A percentile compares a stretch with the other conserved stretches of the same genome.
Conservation (phyloP, 2,888 invertebrate genomes). For the Drosophila seclusa region DNA sequence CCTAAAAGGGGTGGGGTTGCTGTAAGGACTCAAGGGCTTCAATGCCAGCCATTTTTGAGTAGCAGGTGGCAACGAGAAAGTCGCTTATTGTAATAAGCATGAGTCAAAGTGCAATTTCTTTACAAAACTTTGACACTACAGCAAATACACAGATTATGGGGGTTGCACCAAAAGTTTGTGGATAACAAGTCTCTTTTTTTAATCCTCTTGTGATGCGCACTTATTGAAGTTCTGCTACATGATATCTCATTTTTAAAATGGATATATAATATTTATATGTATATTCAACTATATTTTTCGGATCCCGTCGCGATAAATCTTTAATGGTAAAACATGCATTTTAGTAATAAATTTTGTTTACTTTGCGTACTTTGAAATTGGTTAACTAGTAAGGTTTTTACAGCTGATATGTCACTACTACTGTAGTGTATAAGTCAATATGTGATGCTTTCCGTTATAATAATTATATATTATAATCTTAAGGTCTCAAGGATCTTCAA, state of each 20-base stretch:
- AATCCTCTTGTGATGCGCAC: neutral
- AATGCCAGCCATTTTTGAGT: constrained; percentile 56
- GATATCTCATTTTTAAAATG: neutral
- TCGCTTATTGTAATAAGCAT: constrained; percentile 72
- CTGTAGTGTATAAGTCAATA: neutral
- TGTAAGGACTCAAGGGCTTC: constrained; percentile 33
- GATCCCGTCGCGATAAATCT: neutral
- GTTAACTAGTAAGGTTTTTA: neutral
- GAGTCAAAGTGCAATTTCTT: constrained; percentile 75
- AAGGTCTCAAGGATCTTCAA: neutral
- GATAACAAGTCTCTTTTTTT: neutral
- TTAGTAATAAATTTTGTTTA: too few relatives aligned
- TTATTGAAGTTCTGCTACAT: neutral
- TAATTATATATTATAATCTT: neutral
- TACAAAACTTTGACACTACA: constrained; percentile 49
- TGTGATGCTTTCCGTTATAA: neutral
- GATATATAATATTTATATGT: neutral
- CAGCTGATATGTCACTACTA: neutral
- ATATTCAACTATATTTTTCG: neutral
- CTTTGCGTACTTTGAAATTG: too few relatives aligned
- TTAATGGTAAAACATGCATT: too few relatives aligned
- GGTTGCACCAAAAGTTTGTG: constrained; percentile 24
- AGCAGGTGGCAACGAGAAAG: constrained; percentile 63
- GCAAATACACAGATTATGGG: constrained; percentile 35
- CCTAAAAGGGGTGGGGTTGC: neutral